Percentiles rank a stretch among this genome's conserved stretches.
Conservation (phyloP, 2,888 invertebrate genomes). For the Xylocampa areola region DNA sequence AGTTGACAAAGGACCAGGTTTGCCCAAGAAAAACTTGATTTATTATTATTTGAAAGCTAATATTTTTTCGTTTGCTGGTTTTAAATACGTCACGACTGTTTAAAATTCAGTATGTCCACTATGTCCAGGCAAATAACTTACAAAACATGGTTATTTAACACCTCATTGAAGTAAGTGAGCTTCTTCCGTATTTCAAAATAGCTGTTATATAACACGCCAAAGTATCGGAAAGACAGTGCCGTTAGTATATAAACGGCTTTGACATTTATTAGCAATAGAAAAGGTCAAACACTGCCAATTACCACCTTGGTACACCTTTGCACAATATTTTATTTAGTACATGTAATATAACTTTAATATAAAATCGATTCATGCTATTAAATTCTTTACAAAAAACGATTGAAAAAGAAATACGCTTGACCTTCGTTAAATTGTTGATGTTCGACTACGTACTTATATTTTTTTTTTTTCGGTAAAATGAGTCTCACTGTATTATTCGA, state of each 20-base stretch:
- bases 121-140: background rate
- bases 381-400: background rate
- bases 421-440: background rate
- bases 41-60: too few species aligned
- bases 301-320: conserved; percentile 4
- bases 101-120: too few species aligned
- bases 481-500: too few species aligned
- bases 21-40: too few species aligned
- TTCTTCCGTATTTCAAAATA: conserved; percentile 27
- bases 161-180: background rate
- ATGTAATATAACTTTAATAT: background rate
- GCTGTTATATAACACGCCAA: conserved; percentile 9
- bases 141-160: conserved; percentile 8
- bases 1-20: too few species aligned
- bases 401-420: background rate
- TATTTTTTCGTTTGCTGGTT: background rate
- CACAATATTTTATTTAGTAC: conserved; percentile 1
- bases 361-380: background rate
- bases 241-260: conserved; percentile 22
- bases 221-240: conserved; percentile 19
- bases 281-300: conserved; percentile 6
- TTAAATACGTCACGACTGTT: too few species aligned
- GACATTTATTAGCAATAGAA: conserved; percentile 28
- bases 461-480: too few species aligned
- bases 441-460: too few species aligned